Evolutionary conservation across 2,113 vertebrate species (phyloP).

Genomic region (Chionomys nivalis): DNA sequence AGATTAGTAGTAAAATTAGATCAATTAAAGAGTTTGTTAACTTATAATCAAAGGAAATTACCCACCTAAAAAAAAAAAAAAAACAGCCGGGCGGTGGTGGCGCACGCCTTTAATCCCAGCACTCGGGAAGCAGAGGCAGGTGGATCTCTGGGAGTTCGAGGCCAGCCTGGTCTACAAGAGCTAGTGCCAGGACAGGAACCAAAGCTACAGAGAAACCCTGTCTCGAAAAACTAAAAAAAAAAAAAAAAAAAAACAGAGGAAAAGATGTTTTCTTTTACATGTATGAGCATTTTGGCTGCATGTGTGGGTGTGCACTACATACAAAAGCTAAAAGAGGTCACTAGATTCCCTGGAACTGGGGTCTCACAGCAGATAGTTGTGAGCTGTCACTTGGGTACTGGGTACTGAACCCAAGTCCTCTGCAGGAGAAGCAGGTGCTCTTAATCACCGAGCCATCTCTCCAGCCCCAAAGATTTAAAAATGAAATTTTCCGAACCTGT

Average conservation of each 20-base stretch:
- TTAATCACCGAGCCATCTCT: not conserved
- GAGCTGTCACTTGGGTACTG: not conserved
- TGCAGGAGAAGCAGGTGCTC: not conserved
- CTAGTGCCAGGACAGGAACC: too few relatives aligned
- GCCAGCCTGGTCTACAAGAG: too few relatives aligned
- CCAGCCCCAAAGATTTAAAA: not conserved
- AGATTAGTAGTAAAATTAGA: not conserved
- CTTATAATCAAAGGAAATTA: constrained; percentile 1
- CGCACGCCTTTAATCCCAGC: too few relatives aligned
- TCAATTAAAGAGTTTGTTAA: not conserved
- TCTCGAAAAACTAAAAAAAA: too few relatives aligned
- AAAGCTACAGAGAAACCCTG: too few relatives aligned
- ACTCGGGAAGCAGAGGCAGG: too few relatives aligned
- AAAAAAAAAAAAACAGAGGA: constrained; percentile 21
- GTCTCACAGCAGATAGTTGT: not conserved
- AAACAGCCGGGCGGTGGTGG: too few relatives aligned
- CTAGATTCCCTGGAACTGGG: not conserved
- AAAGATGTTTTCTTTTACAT: not conserved
- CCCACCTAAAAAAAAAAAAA: not conserved
- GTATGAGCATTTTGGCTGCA: not conserved
- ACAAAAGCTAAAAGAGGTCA: not conserved
- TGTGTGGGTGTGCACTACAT: not conserved
- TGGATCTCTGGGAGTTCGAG: too few relatives aligned
- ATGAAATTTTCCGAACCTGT: not conserved
- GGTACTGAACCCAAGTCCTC: not conserved